Evolutionary conservation across 2,797 vertebrate species (phyloP), one percentile per base, ranked within the genome.

Genomic region (Eulemur coronatus): DNA sequence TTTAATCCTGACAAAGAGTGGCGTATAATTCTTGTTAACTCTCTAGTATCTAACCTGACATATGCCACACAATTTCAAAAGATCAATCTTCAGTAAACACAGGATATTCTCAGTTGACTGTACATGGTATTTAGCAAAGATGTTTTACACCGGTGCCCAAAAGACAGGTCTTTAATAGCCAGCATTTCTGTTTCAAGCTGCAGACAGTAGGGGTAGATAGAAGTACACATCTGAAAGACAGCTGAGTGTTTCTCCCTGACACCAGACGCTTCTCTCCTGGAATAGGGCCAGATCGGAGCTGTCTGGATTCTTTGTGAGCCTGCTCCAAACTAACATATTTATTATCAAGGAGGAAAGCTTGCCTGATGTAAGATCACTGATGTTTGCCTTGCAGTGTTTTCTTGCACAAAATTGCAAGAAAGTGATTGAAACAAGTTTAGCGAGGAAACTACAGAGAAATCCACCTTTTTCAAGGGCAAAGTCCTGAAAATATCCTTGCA

Each of bases 191-290:
- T 97, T 96, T 61, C 95, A 89, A 59, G 76, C 79, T 89, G 91
- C 61, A 93, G 94, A 96, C 96, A 81, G 97, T 91, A 95, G 95
- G 96, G 88, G 92, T 97, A 97, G 96, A 93, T 96, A 94, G 90
- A 96, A 96, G 89, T 28, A 73, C 72, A 55, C n/a, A 61, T 91
- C 87, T 94, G 84, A 96, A 96, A 98, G 84, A 52, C 92, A 46
- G 26, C 84, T 63, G 57, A 55, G 86, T 43, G 48, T 84, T 81
- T 96, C 97, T 75, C 88, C 24, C 86, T 1, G 0, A 91, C 11
- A 65, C 57, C 89, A 69, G 85, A 59, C 18, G 26, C 95, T 93
- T 94, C 84, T 59, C 18, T 67, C 88, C 70, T 95, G 96, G 97
- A 95, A 57, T 1, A 35, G 38, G 61, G 91, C 93, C 96, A 95